phyloP scores from a whole-genome alignment of 2,888 invertebrate genomes.

The Apoda limacodes region DNA sequence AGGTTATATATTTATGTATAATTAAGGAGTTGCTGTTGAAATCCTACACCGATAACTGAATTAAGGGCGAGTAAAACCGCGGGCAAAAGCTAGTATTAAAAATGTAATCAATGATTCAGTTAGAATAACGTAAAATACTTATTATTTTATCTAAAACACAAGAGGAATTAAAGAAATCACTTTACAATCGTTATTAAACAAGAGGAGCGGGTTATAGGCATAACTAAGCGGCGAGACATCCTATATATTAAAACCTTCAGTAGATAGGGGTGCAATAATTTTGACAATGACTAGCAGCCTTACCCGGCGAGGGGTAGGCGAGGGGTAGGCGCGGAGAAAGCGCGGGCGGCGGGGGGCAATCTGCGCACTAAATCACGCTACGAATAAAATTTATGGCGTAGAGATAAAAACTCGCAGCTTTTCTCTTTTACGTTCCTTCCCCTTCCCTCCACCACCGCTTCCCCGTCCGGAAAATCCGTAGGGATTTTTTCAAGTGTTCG shows the following conservation, averaged over 20 bases:
- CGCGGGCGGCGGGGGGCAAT: conserved; percentile 58
- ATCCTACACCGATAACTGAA: too few species aligned
- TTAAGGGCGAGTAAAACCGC: too few species aligned
- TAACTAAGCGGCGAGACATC: conserved; percentile 62
- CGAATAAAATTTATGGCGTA: conserved; percentile 73
- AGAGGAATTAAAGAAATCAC: too few species aligned
- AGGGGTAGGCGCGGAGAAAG: conserved; percentile 53
- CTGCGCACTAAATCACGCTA: conserved; percentile 72
- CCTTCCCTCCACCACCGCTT: conserved; percentile 43
- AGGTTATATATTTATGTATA: too few species aligned
- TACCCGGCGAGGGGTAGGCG: conserved; percentile 65
- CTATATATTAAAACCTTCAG: conserved; percentile 69
- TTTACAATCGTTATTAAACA: too few species aligned
- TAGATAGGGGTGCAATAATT: conserved; percentile 71
- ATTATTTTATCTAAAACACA: too few species aligned
- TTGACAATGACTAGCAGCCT: conserved; percentile 71
- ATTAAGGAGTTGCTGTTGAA: too few species aligned
- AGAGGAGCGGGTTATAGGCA: conserved; percentile 63
- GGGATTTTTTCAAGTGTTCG: conserved; percentile 70
- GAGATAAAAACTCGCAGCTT: conserved; percentile 73
- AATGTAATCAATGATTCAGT: too few species aligned
- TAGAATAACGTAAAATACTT: too few species aligned
- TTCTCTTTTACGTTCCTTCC: conserved; percentile 71
- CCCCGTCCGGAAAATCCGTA: conserved; percentile 64
- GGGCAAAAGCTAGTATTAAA: too few species aligned